Conservation (phyloP, 1,140 invertebrate species). For the Potamilus streckersoni region DNA sequence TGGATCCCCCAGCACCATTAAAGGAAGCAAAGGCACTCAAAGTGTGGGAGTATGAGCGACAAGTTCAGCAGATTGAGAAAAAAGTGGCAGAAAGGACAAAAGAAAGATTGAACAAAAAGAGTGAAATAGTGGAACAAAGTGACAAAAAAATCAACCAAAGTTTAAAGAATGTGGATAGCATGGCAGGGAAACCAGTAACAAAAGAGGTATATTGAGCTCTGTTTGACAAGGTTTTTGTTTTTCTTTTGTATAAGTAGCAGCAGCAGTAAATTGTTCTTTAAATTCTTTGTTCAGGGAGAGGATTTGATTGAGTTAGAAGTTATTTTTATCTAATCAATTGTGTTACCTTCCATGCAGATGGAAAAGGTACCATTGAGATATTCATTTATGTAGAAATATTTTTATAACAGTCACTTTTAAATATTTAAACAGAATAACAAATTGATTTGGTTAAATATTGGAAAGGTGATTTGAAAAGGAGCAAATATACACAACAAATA, state of each 20-base stretch:
- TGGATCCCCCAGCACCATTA: slow-evolving; percentile 30
- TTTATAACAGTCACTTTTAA: no score
- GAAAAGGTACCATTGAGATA: slow-evolving; percentile 73
- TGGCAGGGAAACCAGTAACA: background rate
- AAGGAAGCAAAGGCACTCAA: slow-evolving; percentile 41
- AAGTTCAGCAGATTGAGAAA: slow-evolving; percentile 40
- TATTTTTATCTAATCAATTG: slow-evolving; percentile 99
- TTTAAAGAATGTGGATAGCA: slow-evolving; percentile 20
- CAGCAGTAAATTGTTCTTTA: no score
- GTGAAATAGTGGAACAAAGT: slow-evolving; percentile 20
- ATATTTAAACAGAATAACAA: no score
- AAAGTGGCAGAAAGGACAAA: slow-evolving; percentile 33
- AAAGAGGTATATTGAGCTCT: background rate
- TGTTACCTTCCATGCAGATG: slow-evolving; percentile 97
- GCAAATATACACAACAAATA: no score
- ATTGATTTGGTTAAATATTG: no score
- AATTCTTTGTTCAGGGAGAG: no score
- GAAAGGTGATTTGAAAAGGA: no score
- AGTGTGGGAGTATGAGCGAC: slow-evolving; percentile 53
- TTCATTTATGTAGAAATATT: no score
- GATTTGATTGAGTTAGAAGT: slow-evolving; percentile 57
- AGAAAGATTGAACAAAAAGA: slow-evolving; percentile 31
- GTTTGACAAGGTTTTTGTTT: background rate
- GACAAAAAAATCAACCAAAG: slow-evolving; percentile 14
- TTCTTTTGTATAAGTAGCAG: background rate